Evolutionary conservation across 2,113 vertebrate species (phyloP).

Genomic region (Lasiurus cinereus): DNA sequence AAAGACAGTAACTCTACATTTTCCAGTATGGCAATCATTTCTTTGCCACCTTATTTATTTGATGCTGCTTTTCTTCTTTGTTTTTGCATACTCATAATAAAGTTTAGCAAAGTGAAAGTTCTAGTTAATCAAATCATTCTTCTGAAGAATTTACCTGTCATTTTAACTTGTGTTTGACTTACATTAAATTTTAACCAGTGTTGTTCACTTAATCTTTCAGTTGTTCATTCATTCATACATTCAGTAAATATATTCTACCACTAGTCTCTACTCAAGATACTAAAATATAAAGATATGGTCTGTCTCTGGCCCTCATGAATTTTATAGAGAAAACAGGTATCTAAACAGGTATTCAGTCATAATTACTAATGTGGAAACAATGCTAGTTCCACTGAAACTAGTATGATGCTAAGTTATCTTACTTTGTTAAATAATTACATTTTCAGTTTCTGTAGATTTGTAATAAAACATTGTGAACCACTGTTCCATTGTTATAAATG

Average conservation of each 20-base stretch:
- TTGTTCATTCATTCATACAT: neutral
- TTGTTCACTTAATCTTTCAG: neutral
- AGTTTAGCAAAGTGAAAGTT: neutral
- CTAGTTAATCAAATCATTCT: neutral
- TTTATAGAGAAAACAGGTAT: neutral
- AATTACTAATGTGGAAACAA: neutral
- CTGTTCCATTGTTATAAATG: neutral
- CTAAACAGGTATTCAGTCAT: neutral
- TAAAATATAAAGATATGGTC: neutral
- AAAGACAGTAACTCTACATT: neutral
- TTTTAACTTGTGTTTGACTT: conserved; percentile 47
- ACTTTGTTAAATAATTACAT: neutral
- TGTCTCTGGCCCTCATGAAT: conserved; percentile 9
- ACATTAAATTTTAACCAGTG: neutral
- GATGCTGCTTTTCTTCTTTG: neutral
- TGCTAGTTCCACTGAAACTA: conserved; percentile 24
- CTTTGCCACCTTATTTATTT: neutral
- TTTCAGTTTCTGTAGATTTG: neutral
- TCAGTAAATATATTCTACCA: conserved; percentile 18
- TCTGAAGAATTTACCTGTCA: conserved; percentile 7
- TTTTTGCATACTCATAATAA: neutral
- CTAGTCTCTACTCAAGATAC: neutral
- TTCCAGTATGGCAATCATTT: neutral
- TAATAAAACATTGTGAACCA: neutral
- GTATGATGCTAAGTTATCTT: conserved; percentile 16